phyloP scores from a whole-genome alignment of 2,888 invertebrate species.

The Frankliniella fusca region DNA sequence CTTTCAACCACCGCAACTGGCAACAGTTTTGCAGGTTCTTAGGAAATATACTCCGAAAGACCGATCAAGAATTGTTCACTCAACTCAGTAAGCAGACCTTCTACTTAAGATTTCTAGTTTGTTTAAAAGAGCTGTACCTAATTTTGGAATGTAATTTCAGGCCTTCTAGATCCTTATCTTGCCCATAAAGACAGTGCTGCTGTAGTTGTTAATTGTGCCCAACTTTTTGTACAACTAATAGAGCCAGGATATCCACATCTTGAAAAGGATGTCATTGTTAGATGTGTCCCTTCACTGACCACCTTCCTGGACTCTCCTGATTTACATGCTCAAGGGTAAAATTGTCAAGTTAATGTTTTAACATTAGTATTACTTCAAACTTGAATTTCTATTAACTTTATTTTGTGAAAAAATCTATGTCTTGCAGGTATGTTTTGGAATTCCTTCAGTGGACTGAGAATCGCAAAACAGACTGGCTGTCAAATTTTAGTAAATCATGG shows the following conservation, averaged over 20 bases:
- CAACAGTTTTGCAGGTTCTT: constrained; percentile 37
- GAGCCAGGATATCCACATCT: constrained; percentile 34
- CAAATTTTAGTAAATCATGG: constrained; percentile 19
- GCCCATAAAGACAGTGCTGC: constrained; percentile 35
- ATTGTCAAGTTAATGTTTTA: not conserved
- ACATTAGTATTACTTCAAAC: not conserved
- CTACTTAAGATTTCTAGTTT: not conserved
- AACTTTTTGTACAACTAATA: constrained; percentile 36
- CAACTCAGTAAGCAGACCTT: constrained; percentile 35
- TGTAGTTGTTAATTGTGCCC: constrained; percentile 37
- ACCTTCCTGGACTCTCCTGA: constrained; percentile 28
- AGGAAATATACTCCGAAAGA: constrained; percentile 36
- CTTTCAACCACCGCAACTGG: constrained; percentile 37
- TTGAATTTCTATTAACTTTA: not conserved
- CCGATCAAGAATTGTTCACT: constrained; percentile 37
- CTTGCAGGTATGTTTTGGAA: constrained; percentile 13
- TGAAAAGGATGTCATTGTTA: constrained; percentile 35
- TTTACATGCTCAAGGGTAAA: not conserved
- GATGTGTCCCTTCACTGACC: constrained; percentile 33
- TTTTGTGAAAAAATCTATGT: not conserved
- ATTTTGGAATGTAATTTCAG: constrained; percentile 29
- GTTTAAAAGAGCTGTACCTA: not conserved
- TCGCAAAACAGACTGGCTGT: not conserved
- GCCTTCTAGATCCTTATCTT: constrained; percentile 37
- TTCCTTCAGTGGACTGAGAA: constrained; percentile 16